Percentiles rank a stretch among this genome's conserved stretches.
Conservation (phyloP, 2,797 vertebrate genomes). For the Todus mexicanus region DNA sequence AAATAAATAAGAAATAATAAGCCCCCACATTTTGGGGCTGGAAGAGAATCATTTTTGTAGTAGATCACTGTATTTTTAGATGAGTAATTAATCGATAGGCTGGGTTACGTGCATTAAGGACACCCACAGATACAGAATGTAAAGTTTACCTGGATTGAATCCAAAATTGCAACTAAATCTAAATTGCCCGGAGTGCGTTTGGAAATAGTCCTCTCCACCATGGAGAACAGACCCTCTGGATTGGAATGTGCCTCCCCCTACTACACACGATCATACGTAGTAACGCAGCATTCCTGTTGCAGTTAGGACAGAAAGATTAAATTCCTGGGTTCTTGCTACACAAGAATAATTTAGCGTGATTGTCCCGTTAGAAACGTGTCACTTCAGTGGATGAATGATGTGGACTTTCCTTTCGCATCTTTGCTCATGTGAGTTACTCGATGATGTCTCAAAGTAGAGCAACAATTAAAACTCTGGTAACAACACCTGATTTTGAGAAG, state of each 20-base stretch:
- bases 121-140: neutral
- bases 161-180: neutral
- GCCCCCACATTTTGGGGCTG: neutral
- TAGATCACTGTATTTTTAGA: neutral
- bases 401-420: neutral
- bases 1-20: neutral
- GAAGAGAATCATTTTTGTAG: neutral
- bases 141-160: neutral
- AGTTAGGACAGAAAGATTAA: neutral
- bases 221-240: neutral
- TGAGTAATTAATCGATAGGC: neutral
- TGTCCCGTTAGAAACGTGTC: neutral
- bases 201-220: neutral
- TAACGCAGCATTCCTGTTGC: neutral
- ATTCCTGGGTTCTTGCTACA: neutral
- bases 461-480: neutral
- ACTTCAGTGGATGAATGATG: neutral
- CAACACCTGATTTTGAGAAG: neutral
- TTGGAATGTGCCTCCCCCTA: neutral
- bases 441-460: neutral
- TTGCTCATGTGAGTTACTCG: neutral
- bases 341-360: neutral
- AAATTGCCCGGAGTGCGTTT: neutral
- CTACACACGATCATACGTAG: neutral
- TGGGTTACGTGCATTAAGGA: neutral